These are phyloP conservation scores for Drosophila ambigua DNA, from an alignment of 1,140 invertebrate genomes.

Conservation along the genomic window DNA sequence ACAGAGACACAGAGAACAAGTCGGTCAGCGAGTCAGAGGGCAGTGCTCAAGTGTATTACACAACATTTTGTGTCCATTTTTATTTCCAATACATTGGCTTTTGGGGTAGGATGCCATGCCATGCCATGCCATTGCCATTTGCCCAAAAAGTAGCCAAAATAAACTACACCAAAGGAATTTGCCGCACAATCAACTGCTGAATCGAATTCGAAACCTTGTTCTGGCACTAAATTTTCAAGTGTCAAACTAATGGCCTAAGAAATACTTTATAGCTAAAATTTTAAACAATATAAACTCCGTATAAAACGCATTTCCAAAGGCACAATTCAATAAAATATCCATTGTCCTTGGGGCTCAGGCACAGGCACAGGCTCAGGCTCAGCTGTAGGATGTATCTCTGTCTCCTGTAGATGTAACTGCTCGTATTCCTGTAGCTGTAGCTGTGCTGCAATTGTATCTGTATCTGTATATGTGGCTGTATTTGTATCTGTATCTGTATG, in stretches of 20 bases:
- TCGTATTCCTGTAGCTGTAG: neutral
- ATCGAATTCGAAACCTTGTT: constrained; percentile 61
- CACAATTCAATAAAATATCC: constrained; percentile 77
- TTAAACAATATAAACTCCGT: constrained; percentile 71
- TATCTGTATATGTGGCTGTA: constrained; percentile 19
- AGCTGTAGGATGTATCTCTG: constrained; percentile 45
- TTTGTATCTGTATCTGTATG: constrained; percentile 45
- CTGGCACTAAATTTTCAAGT: constrained; percentile 76
- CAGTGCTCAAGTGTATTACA: constrained; percentile 35
- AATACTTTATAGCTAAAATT: constrained; percentile 80
- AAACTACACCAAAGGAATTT: constrained; percentile 58
- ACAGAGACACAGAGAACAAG: neutral
- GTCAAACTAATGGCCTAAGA: constrained; percentile 81
- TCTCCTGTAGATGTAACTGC: constrained; percentile 28
- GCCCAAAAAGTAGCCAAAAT: constrained; percentile 13
- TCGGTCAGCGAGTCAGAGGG: constrained; percentile 5
- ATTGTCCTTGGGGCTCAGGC: constrained; percentile 45
- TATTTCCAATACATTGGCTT: constrained; percentile 67
- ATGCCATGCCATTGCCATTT: constrained; percentile 6
- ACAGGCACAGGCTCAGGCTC: constrained; percentile 1
- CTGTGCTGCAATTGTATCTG: constrained; percentile 20
- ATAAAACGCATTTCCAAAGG: constrained; percentile 65
- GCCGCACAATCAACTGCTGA: constrained; percentile 31
- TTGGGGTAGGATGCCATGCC: constrained; percentile 6
- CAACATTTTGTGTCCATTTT: constrained; percentile 53